phyloP scores from a whole-genome alignment of 2,888 invertebrate species.

The Drosophila tripunctata region DNA sequence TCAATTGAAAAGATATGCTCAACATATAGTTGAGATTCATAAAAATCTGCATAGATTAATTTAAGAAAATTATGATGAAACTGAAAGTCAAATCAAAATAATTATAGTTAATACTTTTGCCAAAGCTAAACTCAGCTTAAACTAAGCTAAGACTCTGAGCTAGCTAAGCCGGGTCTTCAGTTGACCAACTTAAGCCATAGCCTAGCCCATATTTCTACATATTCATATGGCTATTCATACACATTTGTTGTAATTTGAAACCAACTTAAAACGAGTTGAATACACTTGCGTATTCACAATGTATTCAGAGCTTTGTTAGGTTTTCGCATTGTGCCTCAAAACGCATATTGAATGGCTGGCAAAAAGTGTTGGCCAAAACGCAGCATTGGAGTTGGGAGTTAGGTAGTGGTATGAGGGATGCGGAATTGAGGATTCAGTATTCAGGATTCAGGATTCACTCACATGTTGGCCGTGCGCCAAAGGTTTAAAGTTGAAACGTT shows the following conservation, averaged over 20 bases:
- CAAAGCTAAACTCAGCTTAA: no score
- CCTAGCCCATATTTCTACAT: not conserved
- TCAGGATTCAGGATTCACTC: not conserved
- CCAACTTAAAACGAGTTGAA: not conserved
- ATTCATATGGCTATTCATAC: not conserved
- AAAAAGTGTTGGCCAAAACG: conserved; percentile 35
- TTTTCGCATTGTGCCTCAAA: conserved; percentile 34
- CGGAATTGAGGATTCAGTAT: not conserved
- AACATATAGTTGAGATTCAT: no score
- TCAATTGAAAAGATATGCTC: no score
- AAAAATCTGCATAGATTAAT: no score
- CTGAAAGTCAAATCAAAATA: no score
- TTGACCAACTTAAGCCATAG: conserved; percentile 1
- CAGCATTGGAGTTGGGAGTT: not conserved
- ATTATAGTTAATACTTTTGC: no score
- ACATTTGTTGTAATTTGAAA: conserved; percentile 1
- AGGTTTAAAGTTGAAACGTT: conserved; percentile 18
- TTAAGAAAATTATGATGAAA: no score
- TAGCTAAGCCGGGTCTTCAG: not conserved
- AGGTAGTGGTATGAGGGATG: not conserved
- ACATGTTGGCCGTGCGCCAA: conserved; percentile 39
- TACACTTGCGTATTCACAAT: not conserved
- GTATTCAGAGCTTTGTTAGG: conserved; percentile 36
- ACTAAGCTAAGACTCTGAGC: no score
- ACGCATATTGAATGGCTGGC: conserved; percentile 38